Evolutionary conservation across 2,888 invertebrate species (phyloP), one percentile per base, ranked within the genome.

Genomic region (Conistra vaccinii): DNA sequence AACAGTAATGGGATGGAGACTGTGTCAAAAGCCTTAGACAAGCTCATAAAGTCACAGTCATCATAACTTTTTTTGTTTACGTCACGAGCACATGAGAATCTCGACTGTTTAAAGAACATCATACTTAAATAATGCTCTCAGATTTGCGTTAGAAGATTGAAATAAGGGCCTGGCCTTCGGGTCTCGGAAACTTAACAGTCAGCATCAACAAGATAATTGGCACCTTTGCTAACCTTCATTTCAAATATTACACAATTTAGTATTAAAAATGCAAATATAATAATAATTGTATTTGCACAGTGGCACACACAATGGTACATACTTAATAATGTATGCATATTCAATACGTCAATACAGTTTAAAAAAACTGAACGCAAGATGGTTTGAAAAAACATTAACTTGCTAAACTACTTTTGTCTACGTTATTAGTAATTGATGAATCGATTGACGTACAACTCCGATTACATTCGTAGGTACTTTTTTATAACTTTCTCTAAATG

Each of bases 401-500:
- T 55, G 48, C 48, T 29, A 48, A 71, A 69, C 17, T 58, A 62
- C 26, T 51, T 35, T 26, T 70, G 45, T 26, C 26, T 51, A 71
- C 62, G 48, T 68, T 71, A 68, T 57, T 35, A 51, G 17, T 23
- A 66, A 61, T 79, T 66, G 53, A 67, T 51, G 10, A 68, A 69
- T 69, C 35, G n/a, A 83, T 57, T 69, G 51, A 58, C 72, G 48
- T 73, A 62, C 58, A 6, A 48, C 10, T 65, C 35, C 6, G 29
- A 80, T 58, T 70, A 51, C 35, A 67, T 55, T 62, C n/a, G 23
- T 68, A 63, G 32, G 23, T 60, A 67, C 32, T 53, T 65, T 74
- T 83, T 53, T 61, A 62, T n/a, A 74, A 84, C 81, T 80, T 84
- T 76, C 69, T 75, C 58, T 60, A 23, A 71, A 73, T 73, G 23